Evolutionary conservation across 2,888 invertebrate species (phyloP).

Genomic region (Ctena decussata): DNA sequence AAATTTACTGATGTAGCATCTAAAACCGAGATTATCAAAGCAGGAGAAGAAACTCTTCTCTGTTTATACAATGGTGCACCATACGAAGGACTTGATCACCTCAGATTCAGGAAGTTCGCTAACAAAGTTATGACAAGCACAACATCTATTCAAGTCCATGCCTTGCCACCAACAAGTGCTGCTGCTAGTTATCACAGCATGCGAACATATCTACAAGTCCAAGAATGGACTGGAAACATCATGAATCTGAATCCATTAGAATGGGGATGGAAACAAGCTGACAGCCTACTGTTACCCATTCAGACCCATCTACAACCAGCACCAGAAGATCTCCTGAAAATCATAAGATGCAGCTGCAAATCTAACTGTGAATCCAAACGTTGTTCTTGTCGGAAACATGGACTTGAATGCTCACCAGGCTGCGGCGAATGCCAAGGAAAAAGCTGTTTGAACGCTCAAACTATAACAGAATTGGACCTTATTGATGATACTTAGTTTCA

Average conservation of each 20-base stretch:
- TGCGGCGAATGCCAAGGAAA: slow-evolving; percentile 34
- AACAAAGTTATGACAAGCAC: background rate
- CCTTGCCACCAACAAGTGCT: slow-evolving; percentile 22
- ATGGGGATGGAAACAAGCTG: slow-evolving; percentile 61
- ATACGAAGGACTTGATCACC: slow-evolving; percentile 1
- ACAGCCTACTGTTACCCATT: slow-evolving; percentile 27
- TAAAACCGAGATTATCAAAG: background rate
- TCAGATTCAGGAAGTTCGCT: background rate
- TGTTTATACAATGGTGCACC: background rate
- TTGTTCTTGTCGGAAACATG: slow-evolving; percentile 38
- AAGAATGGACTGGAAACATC: slow-evolving; percentile 53
- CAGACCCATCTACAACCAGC: slow-evolving; percentile 52
- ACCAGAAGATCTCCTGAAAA: slow-evolving; percentile 29
- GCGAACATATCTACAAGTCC: slow-evolving; percentile 65
- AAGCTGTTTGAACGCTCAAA: slow-evolving; percentile 24
- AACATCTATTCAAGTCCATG: background rate
- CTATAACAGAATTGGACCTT: background rate
- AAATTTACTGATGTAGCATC: background rate
- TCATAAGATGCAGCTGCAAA: slow-evolving; percentile 38
- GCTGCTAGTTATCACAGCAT: slow-evolving; percentile 63
- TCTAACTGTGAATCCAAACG: slow-evolving; percentile 17
- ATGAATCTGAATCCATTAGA: slow-evolving; percentile 26
- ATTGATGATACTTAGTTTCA: background rate
- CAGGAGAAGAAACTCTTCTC: background rate
- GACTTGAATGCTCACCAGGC: slow-evolving; percentile 28